Evolutionary conservation across 2,888 invertebrate species (phyloP).

Genomic region (Eretmocerus hayati): DNA sequence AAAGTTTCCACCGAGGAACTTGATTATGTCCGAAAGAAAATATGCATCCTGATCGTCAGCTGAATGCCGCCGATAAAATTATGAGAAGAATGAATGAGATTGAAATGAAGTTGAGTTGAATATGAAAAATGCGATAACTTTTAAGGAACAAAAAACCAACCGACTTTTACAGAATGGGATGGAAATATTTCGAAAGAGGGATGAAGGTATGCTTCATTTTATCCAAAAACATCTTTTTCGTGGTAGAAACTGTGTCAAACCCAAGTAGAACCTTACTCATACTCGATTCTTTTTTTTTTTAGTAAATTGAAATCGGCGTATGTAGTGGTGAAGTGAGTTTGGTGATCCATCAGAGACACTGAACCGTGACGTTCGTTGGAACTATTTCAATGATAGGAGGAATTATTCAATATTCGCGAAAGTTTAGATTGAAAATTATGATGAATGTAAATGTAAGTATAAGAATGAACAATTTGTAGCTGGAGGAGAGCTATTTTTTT

Average conservation of each 20-base stretch:
- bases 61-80: constrained; percentile 35
- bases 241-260: neutral
- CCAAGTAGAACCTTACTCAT: too few relatives aligned
- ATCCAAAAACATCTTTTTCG: neutral
- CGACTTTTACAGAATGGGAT: constrained; percentile 21
- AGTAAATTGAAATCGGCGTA: too few relatives aligned
- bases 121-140: constrained; percentile 22
- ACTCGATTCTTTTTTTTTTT: too few relatives aligned
- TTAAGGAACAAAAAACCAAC: constrained; percentile 22
- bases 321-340: too few relatives aligned
- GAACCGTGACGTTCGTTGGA: too few relatives aligned
- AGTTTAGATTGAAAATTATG: too few relatives aligned
- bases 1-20: constrained; percentile 37
- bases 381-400: too few relatives aligned
- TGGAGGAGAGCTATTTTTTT: neutral
- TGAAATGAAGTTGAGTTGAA: too few relatives aligned
- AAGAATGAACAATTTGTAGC: too few relatives aligned
- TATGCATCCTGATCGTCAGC: constrained; percentile 35
- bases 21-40: constrained; percentile 24
- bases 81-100: constrained; percentile 40
- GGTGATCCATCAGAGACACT: too few relatives aligned
- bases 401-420: too few relatives aligned
- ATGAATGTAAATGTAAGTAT: too few relatives aligned
- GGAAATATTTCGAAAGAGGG: constrained; percentile 29
- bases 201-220: constrained; percentile 22